Base-by-base conservation (phyloP, 1,140 invertebrate species). In the Delia radicum region DNA sequence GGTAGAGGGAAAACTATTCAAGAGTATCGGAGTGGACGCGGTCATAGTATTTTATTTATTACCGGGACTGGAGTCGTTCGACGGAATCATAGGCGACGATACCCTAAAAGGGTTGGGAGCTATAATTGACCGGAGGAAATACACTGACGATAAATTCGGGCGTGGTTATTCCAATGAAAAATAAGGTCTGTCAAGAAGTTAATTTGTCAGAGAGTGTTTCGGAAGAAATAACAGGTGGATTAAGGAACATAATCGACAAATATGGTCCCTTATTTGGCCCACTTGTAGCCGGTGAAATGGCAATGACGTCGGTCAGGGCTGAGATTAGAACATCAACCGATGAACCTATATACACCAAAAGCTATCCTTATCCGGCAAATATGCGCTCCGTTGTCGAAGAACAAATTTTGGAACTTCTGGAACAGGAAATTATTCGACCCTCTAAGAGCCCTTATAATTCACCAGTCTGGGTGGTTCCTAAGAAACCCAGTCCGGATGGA, bases 371-470 rank as follows among this genome's bases (percentile, higher is more conserved):
- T 26, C 42, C 65, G 3, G 28, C 46, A 21, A n/a, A 29, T 61
- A 27, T 71, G 21, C 31, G 63, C 8, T n/a, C 5, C 6, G 46
- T 48, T 5, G 67, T 75, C 4, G 67, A 75, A 3, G 29, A 61
- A 4, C 63, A 75, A 24, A n/a, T 71, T 31, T 12, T 13, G 6
- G 67, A 75, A 15, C 27, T 76, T 8, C 10, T 76, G 5, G 24
- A 10, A 5, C 46, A 72, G 13, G 42, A 24, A 10, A 76, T 76
- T 3, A 72, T 76, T 28, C 62, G 63, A 8, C 28, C 37, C 24
- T 75, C 65, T 2, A 71, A 29, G 42, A 71, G 63, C 13, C 74
- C 74, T 2, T 75, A 75, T 26, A 75, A 75, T 13, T 48, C 42
- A 18, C 69, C 18, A 5, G 26, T 72, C 8, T 72, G 69, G 27